Base-by-base conservation (phyloP, 2,113 vertebrate species). In the Lophotis ruficrista region DNA sequence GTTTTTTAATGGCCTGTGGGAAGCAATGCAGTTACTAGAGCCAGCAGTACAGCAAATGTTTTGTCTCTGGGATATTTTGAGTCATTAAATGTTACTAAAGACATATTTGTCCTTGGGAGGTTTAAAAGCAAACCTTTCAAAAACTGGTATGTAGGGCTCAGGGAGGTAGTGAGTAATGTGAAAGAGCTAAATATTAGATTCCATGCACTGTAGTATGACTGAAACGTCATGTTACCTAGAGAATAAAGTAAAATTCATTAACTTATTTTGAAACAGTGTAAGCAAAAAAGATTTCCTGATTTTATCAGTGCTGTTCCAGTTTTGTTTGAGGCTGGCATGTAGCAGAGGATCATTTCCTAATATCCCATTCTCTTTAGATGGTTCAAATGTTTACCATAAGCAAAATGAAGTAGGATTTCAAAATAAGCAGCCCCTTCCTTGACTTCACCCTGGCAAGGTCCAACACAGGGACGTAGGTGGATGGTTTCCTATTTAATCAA, bases 401-500 rank as follows among this genome's bases (percentile, higher is more conserved):
- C 31, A 93, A 93, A 92, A 90, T 77, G 31, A 80, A 90, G 76
- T 1, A 56, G 73, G 31, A 89, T 84, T 94, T 91, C 53, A 81
- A 88, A 95, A 88, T 61, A 62, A 68, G 54, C 20, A 77, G 62
- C 37, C 60, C 35, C 38, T 87, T 94, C 71, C 57, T 28, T 86
- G 41, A 72, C 66, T 51, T 60, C 53, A 80, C 18, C 50, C 78
- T 95, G 78, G 58, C 31, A 85, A 83, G n/a, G 62, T 83, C 65
- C 37, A 90, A 53, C 60, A 62, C 19, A 82, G 19, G 4, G 12
- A 45, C 76, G 21, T 3, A 88, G 37, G 12, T 33, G 54, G 64
- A 54, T 91, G 43, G 93, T 60, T 80, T 83, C 88, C 19, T 78
- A 48, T 53, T 90, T 86, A 91, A 80, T 50, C 87, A 87, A 86